phyloP scores from a whole-genome alignment of 1,140 invertebrate species.

The Macrobrachium rosenbergii region DNA sequence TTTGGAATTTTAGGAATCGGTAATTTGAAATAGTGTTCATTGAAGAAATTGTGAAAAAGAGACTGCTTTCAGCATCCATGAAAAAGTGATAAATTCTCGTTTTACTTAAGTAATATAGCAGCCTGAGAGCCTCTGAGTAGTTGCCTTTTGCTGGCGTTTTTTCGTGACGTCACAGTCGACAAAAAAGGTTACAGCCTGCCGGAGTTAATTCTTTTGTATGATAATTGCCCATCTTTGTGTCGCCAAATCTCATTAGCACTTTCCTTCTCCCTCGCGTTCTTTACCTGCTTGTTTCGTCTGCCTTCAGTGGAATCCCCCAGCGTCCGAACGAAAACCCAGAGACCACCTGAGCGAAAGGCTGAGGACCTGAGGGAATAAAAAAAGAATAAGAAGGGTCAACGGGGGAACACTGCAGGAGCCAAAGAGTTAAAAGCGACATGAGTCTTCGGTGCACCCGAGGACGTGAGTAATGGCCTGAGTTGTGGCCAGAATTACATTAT shows the following conservation, averaged over 20 bases:
- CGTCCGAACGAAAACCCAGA: background rate
- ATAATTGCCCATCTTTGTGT: constrained; percentile 25
- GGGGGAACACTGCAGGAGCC: constrained; percentile 33
- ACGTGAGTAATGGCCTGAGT: no score
- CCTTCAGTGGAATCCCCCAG: background rate
- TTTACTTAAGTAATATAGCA: no score
- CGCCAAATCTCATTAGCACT: background rate
- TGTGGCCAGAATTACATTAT: no score
- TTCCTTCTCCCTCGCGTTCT: no score
- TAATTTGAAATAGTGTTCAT: no score
- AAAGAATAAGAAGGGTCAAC: no score
- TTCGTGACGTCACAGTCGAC: background rate
- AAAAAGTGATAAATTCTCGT: background rate
- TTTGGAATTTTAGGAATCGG: background rate
- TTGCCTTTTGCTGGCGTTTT: background rate
- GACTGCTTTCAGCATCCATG: no score
- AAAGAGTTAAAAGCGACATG: background rate
- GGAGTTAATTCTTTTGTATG: constrained; percentile 37
- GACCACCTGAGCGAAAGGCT: background rate
- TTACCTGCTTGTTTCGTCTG: no score
- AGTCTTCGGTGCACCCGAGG: no score
- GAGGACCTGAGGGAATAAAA: background rate
- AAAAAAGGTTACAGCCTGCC: background rate
- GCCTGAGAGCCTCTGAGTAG: no score
- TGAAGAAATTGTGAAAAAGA: no score